A percentile compares a stretch with the other conserved stretches of the same genome.
Evolutionary conservation across 2,888 invertebrate genomes (phyloP).

Genomic region (Galerucella nymphaeae): DNA sequence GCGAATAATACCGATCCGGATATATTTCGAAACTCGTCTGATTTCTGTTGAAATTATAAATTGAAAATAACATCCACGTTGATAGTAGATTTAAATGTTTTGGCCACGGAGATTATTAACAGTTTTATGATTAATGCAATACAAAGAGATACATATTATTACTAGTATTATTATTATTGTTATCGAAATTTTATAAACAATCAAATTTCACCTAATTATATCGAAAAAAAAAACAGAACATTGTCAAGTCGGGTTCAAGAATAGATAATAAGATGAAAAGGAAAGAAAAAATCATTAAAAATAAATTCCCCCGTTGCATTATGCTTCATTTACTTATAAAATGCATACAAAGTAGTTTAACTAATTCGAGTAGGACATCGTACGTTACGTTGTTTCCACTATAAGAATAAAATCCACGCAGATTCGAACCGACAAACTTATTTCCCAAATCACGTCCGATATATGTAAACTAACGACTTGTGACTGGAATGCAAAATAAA

Average conservation of each 20-base stretch:
- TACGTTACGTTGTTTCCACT: background rate
- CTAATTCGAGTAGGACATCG: background rate
- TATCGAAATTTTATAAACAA: no score
- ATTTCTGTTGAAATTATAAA: conserved; percentile 24
- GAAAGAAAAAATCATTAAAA: no score
- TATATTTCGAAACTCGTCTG: conserved; percentile 52
- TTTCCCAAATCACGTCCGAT: conserved; percentile 62
- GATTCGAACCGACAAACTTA: conserved; percentile 40
- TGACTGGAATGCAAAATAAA: conserved; percentile 60
- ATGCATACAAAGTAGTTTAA: conserved; percentile 8
- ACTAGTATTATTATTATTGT: no score
- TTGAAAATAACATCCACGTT: conserved; percentile 29
- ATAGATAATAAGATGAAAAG: no score
- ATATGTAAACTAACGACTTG: conserved; percentile 63
- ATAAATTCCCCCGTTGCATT: background rate
- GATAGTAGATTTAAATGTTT: conserved; percentile 27
- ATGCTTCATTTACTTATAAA: conserved; percentile 3
- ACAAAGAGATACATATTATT: no score
- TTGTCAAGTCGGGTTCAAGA: no score
- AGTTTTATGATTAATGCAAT: conserved; percentile 15
- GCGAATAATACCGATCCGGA: conserved; percentile 41
- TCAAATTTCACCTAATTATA: no score
- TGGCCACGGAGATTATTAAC: conserved; percentile 16
- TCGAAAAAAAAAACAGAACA: no score
- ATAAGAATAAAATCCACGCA: conserved; percentile 9